phyloP scores from a whole-genome alignment of 2,888 invertebrate genomes.

The Germaria angustata region DNA sequence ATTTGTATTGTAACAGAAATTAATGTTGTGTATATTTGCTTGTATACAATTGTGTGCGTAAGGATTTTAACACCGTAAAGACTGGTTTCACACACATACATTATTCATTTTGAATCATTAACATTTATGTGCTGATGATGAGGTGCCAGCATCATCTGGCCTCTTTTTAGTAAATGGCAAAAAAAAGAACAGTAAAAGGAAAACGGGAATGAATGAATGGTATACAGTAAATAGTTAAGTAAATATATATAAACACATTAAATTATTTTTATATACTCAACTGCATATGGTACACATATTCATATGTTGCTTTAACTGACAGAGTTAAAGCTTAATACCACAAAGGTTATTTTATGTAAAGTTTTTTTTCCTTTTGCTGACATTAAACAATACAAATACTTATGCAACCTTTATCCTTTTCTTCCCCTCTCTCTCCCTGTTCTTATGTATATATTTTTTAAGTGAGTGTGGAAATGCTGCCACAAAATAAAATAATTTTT shows the following conservation, averaged over 20 bases:
- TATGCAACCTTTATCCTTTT: background rate
- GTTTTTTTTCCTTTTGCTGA: background rate
- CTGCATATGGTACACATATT: background rate
- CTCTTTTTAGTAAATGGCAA: slow-evolving; percentile 12
- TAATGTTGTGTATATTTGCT: slow-evolving; percentile 43
- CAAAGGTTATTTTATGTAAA: slow-evolving; percentile 30
- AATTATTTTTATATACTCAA: slow-evolving; percentile 13
- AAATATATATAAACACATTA: background rate
- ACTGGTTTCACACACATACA: slow-evolving; percentile 35
- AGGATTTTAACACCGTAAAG: slow-evolving; percentile 46
- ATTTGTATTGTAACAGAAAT: slow-evolving; percentile 55
- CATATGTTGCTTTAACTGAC: slow-evolving; percentile 19
- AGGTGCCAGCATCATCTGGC: slow-evolving; percentile 56
- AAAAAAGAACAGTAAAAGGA: background rate
- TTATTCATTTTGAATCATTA: slow-evolving; percentile 68
- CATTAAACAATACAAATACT: slow-evolving; percentile 23
- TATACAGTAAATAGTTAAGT: slow-evolving; percentile 34
- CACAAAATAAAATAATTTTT: slow-evolving; percentile 68
- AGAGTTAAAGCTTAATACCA: slow-evolving; percentile 48
- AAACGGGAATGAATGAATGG: background rate
- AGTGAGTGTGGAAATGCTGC: slow-evolving; percentile 40
- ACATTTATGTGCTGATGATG: slow-evolving; percentile 69
- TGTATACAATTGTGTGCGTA: background rate
- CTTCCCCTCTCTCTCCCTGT: background rate
- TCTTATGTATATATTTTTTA: background rate